Evolutionary conservation across 1,140 invertebrate genomes (phyloP).

Genomic region (Asobara japonica): DNA sequence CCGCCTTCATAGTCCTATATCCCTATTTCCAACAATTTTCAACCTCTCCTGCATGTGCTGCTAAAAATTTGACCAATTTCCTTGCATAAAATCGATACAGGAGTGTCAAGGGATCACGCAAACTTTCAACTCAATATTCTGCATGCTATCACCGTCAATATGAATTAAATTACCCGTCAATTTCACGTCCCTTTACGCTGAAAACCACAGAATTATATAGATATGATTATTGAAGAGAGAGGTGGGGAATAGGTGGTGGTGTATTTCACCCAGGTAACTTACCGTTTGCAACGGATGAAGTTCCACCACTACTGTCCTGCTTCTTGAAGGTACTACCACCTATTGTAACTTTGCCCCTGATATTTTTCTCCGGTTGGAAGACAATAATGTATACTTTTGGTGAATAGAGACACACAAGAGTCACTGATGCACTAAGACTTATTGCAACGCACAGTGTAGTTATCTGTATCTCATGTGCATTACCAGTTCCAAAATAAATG

Average conservation of each 20-base stretch:
- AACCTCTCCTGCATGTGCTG: background rate
- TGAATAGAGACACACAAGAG: slow-evolving; percentile 77
- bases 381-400: slow-evolving; percentile 81
- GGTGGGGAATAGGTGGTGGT: background rate
- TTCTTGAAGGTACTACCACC: slow-evolving; percentile 58
- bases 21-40: background rate
- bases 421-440: slow-evolving; percentile 77
- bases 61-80: background rate
- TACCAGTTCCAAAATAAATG: slow-evolving; percentile 77
- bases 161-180: slow-evolving; percentile 17
- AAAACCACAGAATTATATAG: background rate
- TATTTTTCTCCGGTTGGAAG: slow-evolving; percentile 77
- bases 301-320: slow-evolving; percentile 57
- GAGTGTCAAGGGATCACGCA: slow-evolving; percentile 1
- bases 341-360: slow-evolving; percentile 56
- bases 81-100: background rate
- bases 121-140: slow-evolving; percentile 2
- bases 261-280: slow-evolving; percentile 41
- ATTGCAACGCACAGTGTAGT: slow-evolving; percentile 79
- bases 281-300: slow-evolving; percentile 60
- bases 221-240: background rate
- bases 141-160: slow-evolving; percentile 3
- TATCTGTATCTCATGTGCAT: slow-evolving; percentile 77
- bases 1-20: background rate
- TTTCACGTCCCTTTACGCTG: slow-evolving; percentile 18